phyloP scores from a whole-genome alignment of 2,888 invertebrate genomes.

The Oscheius onirici region DNA sequence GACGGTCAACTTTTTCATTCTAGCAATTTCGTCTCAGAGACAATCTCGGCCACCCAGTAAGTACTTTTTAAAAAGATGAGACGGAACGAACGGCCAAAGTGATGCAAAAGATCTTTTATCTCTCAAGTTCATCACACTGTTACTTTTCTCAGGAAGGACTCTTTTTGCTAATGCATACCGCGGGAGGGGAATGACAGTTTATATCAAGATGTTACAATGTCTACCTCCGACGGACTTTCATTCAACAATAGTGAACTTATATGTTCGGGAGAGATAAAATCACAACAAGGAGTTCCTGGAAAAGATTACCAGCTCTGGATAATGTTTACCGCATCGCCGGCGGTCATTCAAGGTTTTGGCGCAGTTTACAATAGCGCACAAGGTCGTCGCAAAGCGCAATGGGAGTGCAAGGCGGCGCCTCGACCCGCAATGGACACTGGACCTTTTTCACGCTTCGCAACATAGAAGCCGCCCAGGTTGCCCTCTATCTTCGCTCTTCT shows the following conservation, averaged over 20 bases:
- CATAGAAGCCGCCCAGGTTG: constrained; percentile 14
- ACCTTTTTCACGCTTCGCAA: constrained; percentile 28
- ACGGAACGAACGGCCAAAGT: too few species aligned
- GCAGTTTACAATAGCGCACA: constrained; percentile 31
- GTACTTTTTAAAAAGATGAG: neutral
- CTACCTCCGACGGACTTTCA: neutral
- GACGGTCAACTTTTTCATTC: too few species aligned
- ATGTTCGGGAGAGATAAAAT: neutral
- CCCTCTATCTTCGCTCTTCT: neutral
- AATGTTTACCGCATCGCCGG: constrained; percentile 28
- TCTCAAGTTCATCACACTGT: neutral
- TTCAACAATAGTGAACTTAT: neutral
- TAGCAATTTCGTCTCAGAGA: neutral
- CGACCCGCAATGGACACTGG: constrained; percentile 23
- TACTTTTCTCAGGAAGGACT: neutral
- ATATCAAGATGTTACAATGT: constrained; percentile 23
- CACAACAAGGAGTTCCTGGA: neutral
- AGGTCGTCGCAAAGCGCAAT: constrained; percentile 31
- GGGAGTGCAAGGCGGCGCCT: constrained; percentile 31
- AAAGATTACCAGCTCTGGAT: constrained; percentile 25
- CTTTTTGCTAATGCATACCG: constrained; percentile 2
- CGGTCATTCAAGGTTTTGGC: constrained; percentile 34
- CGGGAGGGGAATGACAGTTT: neutral
- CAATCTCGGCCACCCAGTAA: constrained; percentile 1
- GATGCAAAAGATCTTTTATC: too few species aligned